A percentile compares a stretch with the other conserved stretches of the same genome.
Evolutionary conservation across 2,113 vertebrate genomes (phyloP).

Genomic region (Boulengerochromis microlepis): DNA sequence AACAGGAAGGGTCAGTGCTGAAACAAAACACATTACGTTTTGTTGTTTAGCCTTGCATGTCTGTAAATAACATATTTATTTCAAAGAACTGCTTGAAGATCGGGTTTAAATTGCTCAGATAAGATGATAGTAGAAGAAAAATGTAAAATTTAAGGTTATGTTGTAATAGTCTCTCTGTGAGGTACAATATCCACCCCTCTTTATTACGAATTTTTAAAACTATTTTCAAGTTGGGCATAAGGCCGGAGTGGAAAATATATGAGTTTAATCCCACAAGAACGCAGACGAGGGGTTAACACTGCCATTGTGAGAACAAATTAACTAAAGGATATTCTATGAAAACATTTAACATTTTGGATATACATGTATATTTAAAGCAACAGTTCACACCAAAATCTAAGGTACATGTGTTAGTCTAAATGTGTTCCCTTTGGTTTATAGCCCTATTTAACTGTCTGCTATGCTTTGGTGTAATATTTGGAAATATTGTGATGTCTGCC

Average conservation of each 20-base stretch:
- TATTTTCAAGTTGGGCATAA: background rate
- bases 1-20: conserved; percentile 27
- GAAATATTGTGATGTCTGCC: background rate
- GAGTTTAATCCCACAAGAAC: background rate
- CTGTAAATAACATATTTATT: conserved; percentile 23
- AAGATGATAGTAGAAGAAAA: conserved; percentile 76
- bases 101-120: conserved; percentile 57
- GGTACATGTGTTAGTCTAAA: background rate
- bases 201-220: background rate
- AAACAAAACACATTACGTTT: conserved; percentile 45
- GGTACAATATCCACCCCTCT: background rate
- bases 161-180: background rate
- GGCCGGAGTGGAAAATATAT: background rate
- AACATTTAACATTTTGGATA: background rate
- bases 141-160: background rate
- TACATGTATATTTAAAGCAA: background rate
- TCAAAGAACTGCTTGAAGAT: conserved; percentile 13
- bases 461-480: background rate
- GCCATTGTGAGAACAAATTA: background rate
- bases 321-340: background rate
- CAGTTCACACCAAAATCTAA: background rate
- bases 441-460: background rate
- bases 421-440: background rate
- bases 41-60: conserved; percentile 21
- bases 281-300: background rate